These are phyloP conservation scores for Orientallactaga sibirica DNA, from an alignment of 2,797 vertebrate species.

Conservation along the genomic window DNA sequence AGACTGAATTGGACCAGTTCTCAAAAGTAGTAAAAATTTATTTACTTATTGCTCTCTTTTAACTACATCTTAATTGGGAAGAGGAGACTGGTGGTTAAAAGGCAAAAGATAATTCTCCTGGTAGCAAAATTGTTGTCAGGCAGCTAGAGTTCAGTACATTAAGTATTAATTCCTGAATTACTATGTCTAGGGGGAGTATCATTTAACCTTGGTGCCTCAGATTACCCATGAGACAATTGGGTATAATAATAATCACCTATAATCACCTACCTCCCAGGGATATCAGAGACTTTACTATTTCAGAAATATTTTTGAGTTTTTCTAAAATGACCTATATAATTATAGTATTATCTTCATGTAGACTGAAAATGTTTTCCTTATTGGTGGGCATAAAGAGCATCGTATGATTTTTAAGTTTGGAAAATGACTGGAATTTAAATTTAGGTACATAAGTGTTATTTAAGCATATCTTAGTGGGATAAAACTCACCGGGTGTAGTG, in stretches of 20 bases:
- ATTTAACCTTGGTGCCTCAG: conserved; percentile 83
- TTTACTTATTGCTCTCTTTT: conserved; percentile 39
- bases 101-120: conserved; percentile 40
- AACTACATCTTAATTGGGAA: conserved; percentile 47
- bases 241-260: conserved; percentile 63
- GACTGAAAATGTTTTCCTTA: conserved; percentile 75
- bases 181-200: conserved; percentile 52
- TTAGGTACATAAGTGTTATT: conserved; percentile 78
- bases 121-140: neutral
- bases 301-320: conserved; percentile 81
- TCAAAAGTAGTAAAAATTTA: conserved; percentile 48
- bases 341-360: conserved; percentile 75
- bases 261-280: conserved; percentile 83
- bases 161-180: neutral
- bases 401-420: conserved; percentile 72
- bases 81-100: conserved; percentile 43
- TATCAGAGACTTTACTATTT: conserved; percentile 81
- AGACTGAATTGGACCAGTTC: conserved; percentile 51
- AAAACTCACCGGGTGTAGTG: too few species aligned
- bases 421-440: conserved; percentile 79
- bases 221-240: conserved; percentile 79
- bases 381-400: conserved; percentile 64
- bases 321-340: conserved; percentile 78
- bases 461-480: conserved; percentile 74
- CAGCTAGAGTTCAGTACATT: neutral